phyloP scores from a whole-genome alignment of 2,888 invertebrate genomes.

The Polydrusus pterygomalis region DNA sequence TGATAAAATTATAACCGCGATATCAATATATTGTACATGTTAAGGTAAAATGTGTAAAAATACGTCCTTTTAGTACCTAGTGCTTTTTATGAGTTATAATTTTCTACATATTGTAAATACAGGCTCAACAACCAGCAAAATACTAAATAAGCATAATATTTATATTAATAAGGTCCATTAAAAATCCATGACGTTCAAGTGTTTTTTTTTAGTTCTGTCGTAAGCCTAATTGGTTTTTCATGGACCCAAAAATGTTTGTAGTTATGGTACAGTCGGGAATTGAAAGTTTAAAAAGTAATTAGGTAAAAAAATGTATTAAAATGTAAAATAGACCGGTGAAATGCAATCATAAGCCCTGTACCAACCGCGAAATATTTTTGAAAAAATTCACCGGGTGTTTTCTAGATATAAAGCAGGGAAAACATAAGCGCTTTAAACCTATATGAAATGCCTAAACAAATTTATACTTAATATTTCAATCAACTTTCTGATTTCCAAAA shows the following conservation, averaged over 20 bases:
- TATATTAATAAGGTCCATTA: neutral
- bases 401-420: slow-evolving; percentile 49
- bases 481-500: neutral
- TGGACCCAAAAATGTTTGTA: neutral
- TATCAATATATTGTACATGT: neutral
- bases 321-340: neutral
- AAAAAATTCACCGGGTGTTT: slow-evolving; percentile 22
- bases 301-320: too few species aligned
- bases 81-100: neutral
- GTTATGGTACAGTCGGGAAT: neutral
- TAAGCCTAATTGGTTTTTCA: neutral
- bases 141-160: slow-evolving; percentile 7
- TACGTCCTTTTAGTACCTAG: neutral
- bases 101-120: slow-evolving; percentile 9
- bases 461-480: slow-evolving; percentile 15
- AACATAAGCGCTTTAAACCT: slow-evolving; percentile 45
- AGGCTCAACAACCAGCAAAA: neutral
- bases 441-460: slow-evolving; percentile 29
- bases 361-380: neutral
- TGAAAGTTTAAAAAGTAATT: neutral
- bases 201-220: neutral
- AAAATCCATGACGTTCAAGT: neutral
- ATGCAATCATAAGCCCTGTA: neutral
- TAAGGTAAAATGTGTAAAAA: neutral
- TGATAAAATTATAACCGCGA: too few species aligned